Evolutionary conservation across 2,113 vertebrate genomes (phyloP).

Genomic region (Thamnophis sirtalis): DNA sequence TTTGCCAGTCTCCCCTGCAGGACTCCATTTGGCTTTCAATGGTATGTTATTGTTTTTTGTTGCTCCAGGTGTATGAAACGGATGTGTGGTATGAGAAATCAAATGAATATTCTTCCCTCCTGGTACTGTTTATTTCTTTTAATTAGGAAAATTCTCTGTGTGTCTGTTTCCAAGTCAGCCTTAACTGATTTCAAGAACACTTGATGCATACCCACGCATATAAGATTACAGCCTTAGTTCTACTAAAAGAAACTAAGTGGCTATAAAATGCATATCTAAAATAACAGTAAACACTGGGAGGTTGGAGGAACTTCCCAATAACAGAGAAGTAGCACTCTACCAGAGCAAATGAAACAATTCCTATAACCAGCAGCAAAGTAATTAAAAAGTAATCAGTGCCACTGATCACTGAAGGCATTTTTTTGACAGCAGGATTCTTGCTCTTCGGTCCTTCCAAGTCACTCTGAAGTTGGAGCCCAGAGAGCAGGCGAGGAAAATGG

Average conservation of each 20-base stretch:
- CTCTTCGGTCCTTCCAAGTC: neutral
- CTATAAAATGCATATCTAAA: neutral
- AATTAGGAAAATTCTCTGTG: neutral
- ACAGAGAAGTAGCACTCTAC: neutral
- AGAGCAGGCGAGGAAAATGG: neutral
- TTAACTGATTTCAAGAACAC: neutral
- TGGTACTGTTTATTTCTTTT: neutral
- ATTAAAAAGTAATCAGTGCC: neutral
- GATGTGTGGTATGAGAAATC: neutral
- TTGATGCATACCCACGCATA: too few relatives aligned
- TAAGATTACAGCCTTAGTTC: neutral
- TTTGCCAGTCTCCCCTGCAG: neutral
- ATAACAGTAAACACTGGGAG: neutral
- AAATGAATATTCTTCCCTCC: neutral
- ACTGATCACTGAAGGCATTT: neutral
- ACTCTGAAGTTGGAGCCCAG: neutral
- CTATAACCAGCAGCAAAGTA: neutral
- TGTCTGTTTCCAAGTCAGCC: neutral
- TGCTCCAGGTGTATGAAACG: neutral
- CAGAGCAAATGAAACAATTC: neutral
- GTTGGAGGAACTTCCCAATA: neutral
- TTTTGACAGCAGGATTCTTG: neutral
- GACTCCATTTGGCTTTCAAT: neutral
- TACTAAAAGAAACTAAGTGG: neutral
- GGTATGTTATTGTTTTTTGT: neutral